A percentile compares a stretch with the other conserved stretches of the same genome.
Evolutionary conservation across 1,140 invertebrate species (phyloP).

Genomic region (Chrysopa pallens): DNA sequence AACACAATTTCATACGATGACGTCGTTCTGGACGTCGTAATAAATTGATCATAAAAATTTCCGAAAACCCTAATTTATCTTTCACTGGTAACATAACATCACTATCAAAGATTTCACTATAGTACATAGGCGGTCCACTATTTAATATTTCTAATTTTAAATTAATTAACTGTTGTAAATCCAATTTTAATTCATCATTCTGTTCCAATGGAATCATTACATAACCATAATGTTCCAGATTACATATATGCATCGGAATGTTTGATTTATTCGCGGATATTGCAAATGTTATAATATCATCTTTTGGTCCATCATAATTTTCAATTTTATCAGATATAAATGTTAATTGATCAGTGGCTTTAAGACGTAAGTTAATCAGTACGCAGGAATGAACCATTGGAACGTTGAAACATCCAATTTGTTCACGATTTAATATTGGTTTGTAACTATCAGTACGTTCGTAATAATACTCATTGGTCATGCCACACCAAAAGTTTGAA

Average conservation of each 20-base stretch:
- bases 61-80: slow-evolving; percentile 47
- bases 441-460: slow-evolving; percentile 71
- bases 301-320: slow-evolving; percentile 55
- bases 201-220: slow-evolving; percentile 64
- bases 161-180: slow-evolving; percentile 50
- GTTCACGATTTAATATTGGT: slow-evolving; percentile 54
- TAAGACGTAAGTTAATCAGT: slow-evolving; percentile 54
- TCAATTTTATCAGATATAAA: slow-evolving; percentile 47
- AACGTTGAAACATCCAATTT: slow-evolving; percentile 60
- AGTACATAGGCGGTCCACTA: slow-evolving; percentile 12
- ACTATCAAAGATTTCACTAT: slow-evolving; percentile 7
- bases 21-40: slow-evolving; percentile 59
- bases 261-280: slow-evolving; percentile 58
- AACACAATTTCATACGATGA: slow-evolving; percentile 55
- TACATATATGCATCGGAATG: slow-evolving; percentile 60
- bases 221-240: slow-evolving; percentile 67
- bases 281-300: slow-evolving; percentile 93
- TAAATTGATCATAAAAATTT: slow-evolving; percentile 87
- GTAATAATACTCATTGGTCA: slow-evolving; percentile 80
- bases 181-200: slow-evolving; percentile 39
- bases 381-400: slow-evolving; percentile 88
- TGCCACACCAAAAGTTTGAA: slow-evolving; percentile 93
- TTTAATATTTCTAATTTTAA: slow-evolving; percentile 55
- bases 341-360: slow-evolving; percentile 45
- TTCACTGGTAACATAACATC: slow-evolving; percentile 31